These are phyloP conservation scores for Myotis pilosus DNA, from an alignment of 2,797 vertebrate species.

Conservation along the genomic window DNA sequence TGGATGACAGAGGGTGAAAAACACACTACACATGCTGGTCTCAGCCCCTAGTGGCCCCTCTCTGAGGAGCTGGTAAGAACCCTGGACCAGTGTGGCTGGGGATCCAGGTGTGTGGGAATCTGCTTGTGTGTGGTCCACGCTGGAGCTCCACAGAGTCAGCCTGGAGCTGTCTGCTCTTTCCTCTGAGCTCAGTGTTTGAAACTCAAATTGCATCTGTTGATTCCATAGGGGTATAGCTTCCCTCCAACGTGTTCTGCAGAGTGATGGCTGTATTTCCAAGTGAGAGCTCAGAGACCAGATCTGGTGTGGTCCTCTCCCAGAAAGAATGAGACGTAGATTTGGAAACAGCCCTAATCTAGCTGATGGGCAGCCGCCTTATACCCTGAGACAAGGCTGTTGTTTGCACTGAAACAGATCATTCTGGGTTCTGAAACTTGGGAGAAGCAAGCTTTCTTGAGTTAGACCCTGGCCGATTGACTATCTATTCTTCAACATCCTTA, in stretches of 20 bases:
- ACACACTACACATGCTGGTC: rapidly evolving
- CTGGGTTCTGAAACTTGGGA: neutral
- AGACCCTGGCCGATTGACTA: neutral
- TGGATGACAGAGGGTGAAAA: neutral
- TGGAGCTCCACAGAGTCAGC: neutral
- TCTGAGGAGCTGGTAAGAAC: neutral
- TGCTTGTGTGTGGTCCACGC: neutral
- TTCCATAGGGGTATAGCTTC: neutral
- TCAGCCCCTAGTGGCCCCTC: neutral
- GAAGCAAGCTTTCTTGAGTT: neutral
- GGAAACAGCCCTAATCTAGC: neutral
- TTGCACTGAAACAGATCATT: neutral
- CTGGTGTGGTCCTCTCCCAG: neutral
- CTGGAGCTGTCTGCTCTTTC: neutral
- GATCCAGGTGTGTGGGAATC: neutral
- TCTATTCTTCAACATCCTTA: neutral
- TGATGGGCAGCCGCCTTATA: neutral
- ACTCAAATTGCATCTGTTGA: neutral
- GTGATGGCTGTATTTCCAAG: neutral
- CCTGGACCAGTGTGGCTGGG: neutral
- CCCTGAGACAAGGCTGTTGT: neutral
- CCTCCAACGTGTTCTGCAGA: neutral
- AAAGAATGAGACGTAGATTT: neutral
- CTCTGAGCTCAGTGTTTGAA: neutral
- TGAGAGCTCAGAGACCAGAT: neutral